phyloP scores from a whole-genome alignment of 1,140 invertebrate species.

The Argopecten irradians region DNA sequence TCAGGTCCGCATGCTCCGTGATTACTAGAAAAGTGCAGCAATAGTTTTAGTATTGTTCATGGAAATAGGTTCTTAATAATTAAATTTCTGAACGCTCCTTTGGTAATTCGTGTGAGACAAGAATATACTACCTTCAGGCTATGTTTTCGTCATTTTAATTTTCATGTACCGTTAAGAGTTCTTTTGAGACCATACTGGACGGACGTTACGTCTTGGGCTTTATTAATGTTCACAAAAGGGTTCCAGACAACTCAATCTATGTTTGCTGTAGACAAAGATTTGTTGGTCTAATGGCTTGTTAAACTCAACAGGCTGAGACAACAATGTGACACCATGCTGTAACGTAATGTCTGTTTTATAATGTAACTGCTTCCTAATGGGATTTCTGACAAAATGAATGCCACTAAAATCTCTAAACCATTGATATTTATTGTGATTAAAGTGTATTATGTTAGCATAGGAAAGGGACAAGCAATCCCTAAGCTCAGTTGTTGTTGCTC shows the following conservation, averaged over 20 bases:
- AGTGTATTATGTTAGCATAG: not conserved
- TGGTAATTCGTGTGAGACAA: not conserved
- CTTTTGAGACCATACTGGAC: not conserved
- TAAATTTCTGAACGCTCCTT: not conserved
- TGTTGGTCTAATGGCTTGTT: not conserved
- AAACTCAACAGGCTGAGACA: not conserved
- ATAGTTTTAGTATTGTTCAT: not conserved
- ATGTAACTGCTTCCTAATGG: not conserved
- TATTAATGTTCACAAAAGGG: not conserved
- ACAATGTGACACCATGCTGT: not conserved
- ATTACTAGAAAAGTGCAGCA: not conserved
- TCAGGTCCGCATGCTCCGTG: not conserved
- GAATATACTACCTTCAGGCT: not conserved
- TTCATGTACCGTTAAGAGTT: not conserved
- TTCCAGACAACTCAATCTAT: not conserved
- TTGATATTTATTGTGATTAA: not conserved
- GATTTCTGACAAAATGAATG: not conserved
- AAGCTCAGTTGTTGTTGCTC: not conserved
- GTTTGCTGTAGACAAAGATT: not conserved
- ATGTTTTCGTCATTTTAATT: not conserved
- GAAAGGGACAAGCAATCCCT: not conserved
- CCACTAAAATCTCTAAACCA: not conserved
- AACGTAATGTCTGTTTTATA: not conserved
- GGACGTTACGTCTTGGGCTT: not conserved
- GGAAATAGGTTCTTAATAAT: not conserved